phyloP scores from a whole-genome alignment of 2,113 vertebrate genomes.

The Equus quagga region DNA sequence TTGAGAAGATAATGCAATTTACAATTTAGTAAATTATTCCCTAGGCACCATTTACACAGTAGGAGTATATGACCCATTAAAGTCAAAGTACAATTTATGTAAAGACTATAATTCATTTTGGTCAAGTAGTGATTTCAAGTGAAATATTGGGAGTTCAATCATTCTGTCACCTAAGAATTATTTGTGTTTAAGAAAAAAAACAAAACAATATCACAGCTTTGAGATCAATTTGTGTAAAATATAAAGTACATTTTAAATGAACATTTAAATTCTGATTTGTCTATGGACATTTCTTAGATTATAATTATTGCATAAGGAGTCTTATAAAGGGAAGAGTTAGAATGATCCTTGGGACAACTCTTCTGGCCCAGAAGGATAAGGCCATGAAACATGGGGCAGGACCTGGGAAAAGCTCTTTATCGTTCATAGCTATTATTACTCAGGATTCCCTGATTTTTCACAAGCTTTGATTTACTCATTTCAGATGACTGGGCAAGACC shows the following conservation, averaged over 20 bases:
- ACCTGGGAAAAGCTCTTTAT: not conserved
- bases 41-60: not conserved
- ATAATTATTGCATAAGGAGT: not conserved
- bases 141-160: not conserved
- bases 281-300: not conserved
- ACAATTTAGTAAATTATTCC: constrained; percentile 35
- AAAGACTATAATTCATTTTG: constrained; percentile 3
- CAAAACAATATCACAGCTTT: not conserved
- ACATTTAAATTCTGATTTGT: not conserved
- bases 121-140: constrained; percentile 24
- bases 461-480: not conserved
- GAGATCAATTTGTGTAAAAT: not conserved
- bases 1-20: constrained; percentile 22
- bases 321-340: not conserved
- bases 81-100: not conserved
- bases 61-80: not conserved
- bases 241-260: not conserved
- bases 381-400: not conserved
- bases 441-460: not conserved
- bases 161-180: not conserved
- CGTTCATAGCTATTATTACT: not conserved
- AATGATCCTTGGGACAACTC: not conserved
- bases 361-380: not conserved
- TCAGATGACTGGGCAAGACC: not conserved
- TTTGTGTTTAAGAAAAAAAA: constrained; percentile 3